Evolutionary conservation across 1,140 invertebrate species (phyloP).

Genomic region (Caenorhabditis inopinata): DNA sequence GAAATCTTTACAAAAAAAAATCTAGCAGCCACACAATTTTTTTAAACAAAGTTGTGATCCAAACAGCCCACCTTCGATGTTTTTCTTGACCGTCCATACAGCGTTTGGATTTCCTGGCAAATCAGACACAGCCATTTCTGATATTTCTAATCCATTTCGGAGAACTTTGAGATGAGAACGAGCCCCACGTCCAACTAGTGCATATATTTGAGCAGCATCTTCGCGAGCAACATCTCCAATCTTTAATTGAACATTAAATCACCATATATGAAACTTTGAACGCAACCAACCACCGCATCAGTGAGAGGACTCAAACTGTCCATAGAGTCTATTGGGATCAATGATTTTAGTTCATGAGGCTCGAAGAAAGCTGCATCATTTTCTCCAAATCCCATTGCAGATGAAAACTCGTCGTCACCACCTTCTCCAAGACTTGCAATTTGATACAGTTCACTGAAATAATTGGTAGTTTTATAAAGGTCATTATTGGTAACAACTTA

Average conservation of each 20-base stretch:
- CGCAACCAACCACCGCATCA: background rate
- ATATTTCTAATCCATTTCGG: slow-evolving; percentile 92
- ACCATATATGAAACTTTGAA: background rate
- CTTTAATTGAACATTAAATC: slow-evolving; percentile 55
- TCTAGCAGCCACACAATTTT: too few species aligned
- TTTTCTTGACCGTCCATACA: slow-evolving; percentile 96
- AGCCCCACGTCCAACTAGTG: slow-evolving; percentile 89
- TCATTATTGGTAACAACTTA: slow-evolving; percentile 69
- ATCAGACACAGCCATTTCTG: slow-evolving; percentile 99
- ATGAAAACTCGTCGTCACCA: slow-evolving; percentile 93
- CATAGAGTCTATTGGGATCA: slow-evolving; percentile 95
- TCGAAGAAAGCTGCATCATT: slow-evolving; percentile 99
- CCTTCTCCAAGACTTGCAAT: slow-evolving; percentile 93
- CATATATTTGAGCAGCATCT: slow-evolving; percentile 96
- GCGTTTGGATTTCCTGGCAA: slow-evolving; percentile 97
- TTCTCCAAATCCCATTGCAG: slow-evolving; percentile 81
- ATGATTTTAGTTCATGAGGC: slow-evolving; percentile 86
- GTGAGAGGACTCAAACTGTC: slow-evolving; percentile 90
- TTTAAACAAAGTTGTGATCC: too few species aligned
- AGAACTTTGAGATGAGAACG: slow-evolving; percentile 84
- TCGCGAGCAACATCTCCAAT: slow-evolving; percentile 80
- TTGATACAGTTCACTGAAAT: slow-evolving; percentile 88
- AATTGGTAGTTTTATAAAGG: background rate
- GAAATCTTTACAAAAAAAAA: too few species aligned
- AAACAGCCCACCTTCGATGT: slow-evolving; percentile 94